Conservation (phyloP, 2,797 vertebrate species). For the Peromyscus melanophrys region DNA sequence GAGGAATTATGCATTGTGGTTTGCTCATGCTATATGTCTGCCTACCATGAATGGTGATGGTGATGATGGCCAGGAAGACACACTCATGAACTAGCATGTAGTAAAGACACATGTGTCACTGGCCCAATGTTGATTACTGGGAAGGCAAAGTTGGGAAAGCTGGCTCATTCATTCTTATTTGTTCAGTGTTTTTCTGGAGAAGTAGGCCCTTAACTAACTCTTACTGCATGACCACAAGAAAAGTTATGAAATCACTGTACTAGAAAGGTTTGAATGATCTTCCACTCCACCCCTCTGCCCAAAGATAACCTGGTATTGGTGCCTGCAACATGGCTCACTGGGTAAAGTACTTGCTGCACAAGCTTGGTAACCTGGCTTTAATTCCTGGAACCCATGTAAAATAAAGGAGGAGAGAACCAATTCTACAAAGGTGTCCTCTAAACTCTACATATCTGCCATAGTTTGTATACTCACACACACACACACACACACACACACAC, state of each 20-base stretch:
- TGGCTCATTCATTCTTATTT: background rate
- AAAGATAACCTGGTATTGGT: background rate
- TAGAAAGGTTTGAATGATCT: background rate
- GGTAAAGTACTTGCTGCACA: background rate
- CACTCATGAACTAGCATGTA: background rate
- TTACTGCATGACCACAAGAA: background rate
- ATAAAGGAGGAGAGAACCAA: background rate
- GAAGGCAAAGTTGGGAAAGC: background rate
- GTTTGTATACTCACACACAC: background rate
- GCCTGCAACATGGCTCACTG: background rate
- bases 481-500: no score
- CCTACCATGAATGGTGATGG: background rate
- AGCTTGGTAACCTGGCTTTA: background rate
- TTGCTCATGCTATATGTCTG: background rate
- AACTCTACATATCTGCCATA: background rate
- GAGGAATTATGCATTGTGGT: background rate
- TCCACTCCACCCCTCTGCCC: background rate
- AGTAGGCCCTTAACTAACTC: background rate
- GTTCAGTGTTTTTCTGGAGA: background rate
- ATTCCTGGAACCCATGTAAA: background rate
- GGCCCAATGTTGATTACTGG: background rate
- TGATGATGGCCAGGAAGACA: background rate
- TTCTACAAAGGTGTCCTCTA: background rate
- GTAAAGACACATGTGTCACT: background rate
- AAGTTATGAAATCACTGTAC: constrained; percentile 15